These are phyloP conservation scores for Atethmia centrago DNA, from an alignment of 2,888 invertebrate species.

Conservation along the genomic window DNA sequence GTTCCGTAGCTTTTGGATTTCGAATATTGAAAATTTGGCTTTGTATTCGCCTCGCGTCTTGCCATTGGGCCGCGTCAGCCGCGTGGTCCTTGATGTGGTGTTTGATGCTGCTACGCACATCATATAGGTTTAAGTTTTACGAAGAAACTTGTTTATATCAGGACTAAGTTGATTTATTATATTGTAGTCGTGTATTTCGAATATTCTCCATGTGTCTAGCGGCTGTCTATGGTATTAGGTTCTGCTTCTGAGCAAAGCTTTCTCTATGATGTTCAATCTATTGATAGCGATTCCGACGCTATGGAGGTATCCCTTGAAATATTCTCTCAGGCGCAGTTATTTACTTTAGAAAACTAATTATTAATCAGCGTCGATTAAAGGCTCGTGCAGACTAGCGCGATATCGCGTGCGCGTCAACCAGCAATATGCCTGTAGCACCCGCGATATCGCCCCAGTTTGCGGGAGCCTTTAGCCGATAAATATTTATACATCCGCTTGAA, in stretches of 20 bases:
- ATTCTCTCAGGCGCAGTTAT: slow-evolving; percentile 21
- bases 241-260: slow-evolving; percentile 6
- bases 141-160: slow-evolving; percentile 1
- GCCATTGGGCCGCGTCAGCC: too few relatives aligned
- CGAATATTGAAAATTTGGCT: slow-evolving; percentile 59
- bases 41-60: slow-evolving; percentile 43
- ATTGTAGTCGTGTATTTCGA: background rate
- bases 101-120: slow-evolving; percentile 32
- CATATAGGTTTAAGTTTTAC: slow-evolving; percentile 7
- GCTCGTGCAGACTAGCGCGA: too few relatives aligned
- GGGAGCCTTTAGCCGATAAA: too few relatives aligned
- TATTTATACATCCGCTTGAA: slow-evolving; percentile 37
- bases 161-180: background rate
- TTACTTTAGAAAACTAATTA: slow-evolving; percentile 40
- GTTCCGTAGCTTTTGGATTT: slow-evolving; percentile 56
- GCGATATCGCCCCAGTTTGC: too few relatives aligned
- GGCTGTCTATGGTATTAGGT: background rate
- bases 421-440: too few relatives aligned
- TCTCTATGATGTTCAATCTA: background rate
- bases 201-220: background rate
- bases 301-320: slow-evolving; percentile 33
- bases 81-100: slow-evolving; percentile 8
- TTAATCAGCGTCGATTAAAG: slow-evolving; percentile 49
- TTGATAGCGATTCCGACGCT: background rate
- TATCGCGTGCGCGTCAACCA: too few relatives aligned